phyloP scores from a whole-genome alignment of 2,797 vertebrate species.

The Pelobates cultripes region DNA sequence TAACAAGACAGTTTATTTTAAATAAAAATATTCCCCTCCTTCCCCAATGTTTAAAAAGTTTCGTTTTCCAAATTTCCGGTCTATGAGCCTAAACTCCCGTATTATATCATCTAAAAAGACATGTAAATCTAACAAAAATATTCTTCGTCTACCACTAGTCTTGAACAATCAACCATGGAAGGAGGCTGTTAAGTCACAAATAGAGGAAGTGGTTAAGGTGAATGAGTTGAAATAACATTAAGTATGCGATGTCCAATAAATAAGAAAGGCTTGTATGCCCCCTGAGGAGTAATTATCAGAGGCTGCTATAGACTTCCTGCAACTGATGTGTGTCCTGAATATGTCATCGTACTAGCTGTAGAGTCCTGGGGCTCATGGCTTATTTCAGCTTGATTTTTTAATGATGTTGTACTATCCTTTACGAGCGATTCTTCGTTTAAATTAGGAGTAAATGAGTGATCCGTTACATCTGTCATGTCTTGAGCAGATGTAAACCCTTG shows the following conservation, averaged over 20 bases:
- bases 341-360: constrained; percentile 14
- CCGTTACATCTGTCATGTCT: constrained; percentile 4
- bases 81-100: background rate
- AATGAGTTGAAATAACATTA: background rate
- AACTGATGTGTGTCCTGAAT: constrained; percentile 27
- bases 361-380: constrained; percentile 34
- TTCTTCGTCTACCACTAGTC: background rate
- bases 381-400: constrained; percentile 26
- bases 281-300: constrained; percentile 25
- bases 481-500: constrained; percentile 20
- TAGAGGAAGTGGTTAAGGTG: background rate
- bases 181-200: background rate
- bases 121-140: constrained; percentile 10
- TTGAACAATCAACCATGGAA: constrained; percentile 4
- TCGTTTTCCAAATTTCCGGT: background rate
- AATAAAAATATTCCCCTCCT: constrained; percentile 21
- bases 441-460: constrained; percentile 22
- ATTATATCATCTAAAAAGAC: constrained; percentile 3
- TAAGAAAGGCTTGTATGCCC: constrained; percentile 18
- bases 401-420: constrained; percentile 19
- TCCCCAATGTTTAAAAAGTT: background rate
- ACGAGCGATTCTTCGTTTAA: constrained; percentile 11
- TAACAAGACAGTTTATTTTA: constrained; percentile 8
- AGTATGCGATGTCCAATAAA: constrained; percentile 10
- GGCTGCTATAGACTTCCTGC: constrained; percentile 36